Conservation (phyloP, 1,140 invertebrate species). For the Neuroterus valhalla region DNA sequence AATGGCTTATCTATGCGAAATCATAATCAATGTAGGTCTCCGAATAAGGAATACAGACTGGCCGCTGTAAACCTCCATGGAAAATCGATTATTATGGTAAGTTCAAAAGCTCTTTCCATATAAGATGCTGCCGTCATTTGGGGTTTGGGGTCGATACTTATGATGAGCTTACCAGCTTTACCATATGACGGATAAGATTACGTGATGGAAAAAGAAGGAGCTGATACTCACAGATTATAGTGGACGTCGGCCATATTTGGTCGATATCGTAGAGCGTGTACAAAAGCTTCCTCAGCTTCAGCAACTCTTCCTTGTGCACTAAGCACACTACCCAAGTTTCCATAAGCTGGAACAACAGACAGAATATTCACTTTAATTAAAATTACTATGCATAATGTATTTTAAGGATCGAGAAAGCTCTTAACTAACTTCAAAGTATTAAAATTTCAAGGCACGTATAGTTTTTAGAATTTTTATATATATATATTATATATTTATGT, state of each 20-base stretch:
- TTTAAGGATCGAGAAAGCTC: background rate
- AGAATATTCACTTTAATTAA: background rate
- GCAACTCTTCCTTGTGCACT: constrained; percentile 88
- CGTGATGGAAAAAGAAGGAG: constrained; percentile 18
- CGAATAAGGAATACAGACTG: background rate
- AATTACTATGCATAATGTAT: background rate
- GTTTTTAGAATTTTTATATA: too few relatives aligned
- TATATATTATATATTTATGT: too few relatives aligned
- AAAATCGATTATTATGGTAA: background rate
- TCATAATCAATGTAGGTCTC: background rate
- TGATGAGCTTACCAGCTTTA: background rate
- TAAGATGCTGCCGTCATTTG: background rate
- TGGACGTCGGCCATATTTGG: constrained; percentile 98
- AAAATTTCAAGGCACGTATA: too few relatives aligned
- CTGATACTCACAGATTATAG: constrained; percentile 95
- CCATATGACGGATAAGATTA: constrained; percentile 5
- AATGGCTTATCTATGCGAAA: background rate
- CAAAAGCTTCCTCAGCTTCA: constrained; percentile 92
- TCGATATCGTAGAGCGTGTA: constrained; percentile 89
- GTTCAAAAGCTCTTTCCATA: background rate
- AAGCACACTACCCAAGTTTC: constrained; percentile 93
- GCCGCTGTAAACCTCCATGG: background rate
- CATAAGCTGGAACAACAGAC: constrained; percentile 84
- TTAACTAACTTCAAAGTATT: too few relatives aligned
- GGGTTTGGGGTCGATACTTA: constrained; percentile 1